These are phyloP conservation scores for Tetrao urogallus DNA, from an alignment of 2,113 vertebrate species.

Conservation along the genomic window DNA sequence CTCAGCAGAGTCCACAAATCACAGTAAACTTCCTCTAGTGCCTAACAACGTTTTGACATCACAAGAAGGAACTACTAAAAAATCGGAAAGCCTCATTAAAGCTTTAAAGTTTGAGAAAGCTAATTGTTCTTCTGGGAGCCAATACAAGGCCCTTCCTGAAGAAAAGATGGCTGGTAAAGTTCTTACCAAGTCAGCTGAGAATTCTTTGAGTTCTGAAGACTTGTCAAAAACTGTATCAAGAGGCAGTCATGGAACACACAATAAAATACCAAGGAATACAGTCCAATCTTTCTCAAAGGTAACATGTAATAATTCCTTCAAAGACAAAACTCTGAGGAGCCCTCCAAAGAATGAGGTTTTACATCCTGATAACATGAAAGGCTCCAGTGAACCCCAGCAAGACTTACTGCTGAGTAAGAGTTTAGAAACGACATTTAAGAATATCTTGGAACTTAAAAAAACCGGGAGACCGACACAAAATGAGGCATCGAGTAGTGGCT, in stretches of 20 bases:
- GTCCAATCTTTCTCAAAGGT: slow-evolving; percentile 69
- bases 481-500: slow-evolving; percentile 67
- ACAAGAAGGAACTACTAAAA: slow-evolving; percentile 75
- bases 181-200: slow-evolving; percentile 61
- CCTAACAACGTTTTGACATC: slow-evolving; percentile 81
- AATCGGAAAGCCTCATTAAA: slow-evolving; percentile 73
- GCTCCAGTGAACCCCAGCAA: slow-evolving; percentile 72
- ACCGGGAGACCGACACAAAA: slow-evolving; percentile 80
- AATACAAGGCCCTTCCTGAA: slow-evolving; percentile 53
- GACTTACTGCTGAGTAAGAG: slow-evolving; percentile 79
- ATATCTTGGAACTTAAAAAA: slow-evolving; percentile 88
- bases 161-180: slow-evolving; percentile 70
- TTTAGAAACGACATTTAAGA: slow-evolving; percentile 88
- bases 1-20: slow-evolving; percentile 72
- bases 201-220: slow-evolving; percentile 70
- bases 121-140: slow-evolving; percentile 72
- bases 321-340: slow-evolving; percentile 76
- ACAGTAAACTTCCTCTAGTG: slow-evolving; percentile 79
- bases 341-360: slow-evolving; percentile 81
- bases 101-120: slow-evolving; percentile 77
- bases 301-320: slow-evolving; percentile 75
- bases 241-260: slow-evolving; percentile 57
- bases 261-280: slow-evolving; percentile 67
- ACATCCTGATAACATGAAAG: slow-evolving; percentile 75
- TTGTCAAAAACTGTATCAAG: slow-evolving; percentile 68